Evolutionary conservation across 2,113 vertebrate genomes (phyloP), one percentile per base, ranked within the genome.

Genomic region (Turdus rufiventris): DNA sequence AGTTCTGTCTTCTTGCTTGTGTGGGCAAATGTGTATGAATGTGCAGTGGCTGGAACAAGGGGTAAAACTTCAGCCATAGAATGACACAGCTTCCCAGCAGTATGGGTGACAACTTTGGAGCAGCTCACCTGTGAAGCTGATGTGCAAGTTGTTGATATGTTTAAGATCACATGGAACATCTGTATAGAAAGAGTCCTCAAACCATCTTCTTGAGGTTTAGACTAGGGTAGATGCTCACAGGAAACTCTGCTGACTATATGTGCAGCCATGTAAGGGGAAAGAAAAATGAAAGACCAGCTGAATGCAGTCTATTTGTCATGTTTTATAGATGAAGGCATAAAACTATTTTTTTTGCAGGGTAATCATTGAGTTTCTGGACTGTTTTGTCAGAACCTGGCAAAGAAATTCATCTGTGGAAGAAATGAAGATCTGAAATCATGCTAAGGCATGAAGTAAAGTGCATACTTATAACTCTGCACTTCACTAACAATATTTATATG

Each of bases 401-500:
- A 94, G 34, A 68, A 72, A 10, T 21, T 28, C 20, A 34, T 76
- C 47, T 79, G 77, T 87, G 56, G 47, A 92, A 93, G 71, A 85
- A 89, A 91, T 79, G 65, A 81, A 66, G 38, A 71, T 56, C 43
- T 89, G 91, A 92, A 92, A 61, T 91, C 62, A 80, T 88, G 56
- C 23, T 51, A 60, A 90, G 67, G 31, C 71, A 65, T 40, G 74
- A 75, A 73, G 73, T 33, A 85, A 95, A 85, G 16, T 40, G 21
- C 74, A 68, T 75, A 25, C 43, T 75, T 93, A 19, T 1, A 94
- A 42, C 38, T 77, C 42, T 82, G 43, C 4, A 1, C 85, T 87
- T 84, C 70, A 56, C 57, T 91, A 63, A 36, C 43, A 73, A 58
- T 66, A 81, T 60, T 95, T 93, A 58, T 20, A 42, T 88, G 43